A percentile compares a stretch with the other conserved stretches of the same genome.
phyloP scores from a whole-genome alignment of 2,113 vertebrate genomes.

The Toxotes jaculatrix region DNA sequence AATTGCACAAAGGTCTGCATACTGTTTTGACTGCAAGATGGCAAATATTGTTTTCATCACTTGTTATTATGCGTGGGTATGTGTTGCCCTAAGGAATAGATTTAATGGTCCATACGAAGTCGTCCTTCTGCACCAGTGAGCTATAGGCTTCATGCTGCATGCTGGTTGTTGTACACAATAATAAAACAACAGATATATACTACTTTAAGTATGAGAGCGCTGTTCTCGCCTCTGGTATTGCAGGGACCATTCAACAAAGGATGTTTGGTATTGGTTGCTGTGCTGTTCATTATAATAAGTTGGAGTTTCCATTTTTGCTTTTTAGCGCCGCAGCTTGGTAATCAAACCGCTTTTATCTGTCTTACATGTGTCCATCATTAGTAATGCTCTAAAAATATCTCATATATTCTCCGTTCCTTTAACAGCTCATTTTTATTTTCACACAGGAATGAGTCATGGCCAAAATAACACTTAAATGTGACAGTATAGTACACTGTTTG shows the following conservation, averaged over 20 bases:
- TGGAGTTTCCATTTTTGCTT: not conserved
- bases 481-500: not conserved
- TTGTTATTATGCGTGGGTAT: conserved; percentile 48
- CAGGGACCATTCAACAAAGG: not conserved
- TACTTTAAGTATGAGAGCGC: conserved; percentile 10
- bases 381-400: too few relatives aligned
- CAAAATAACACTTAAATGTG: too few relatives aligned
- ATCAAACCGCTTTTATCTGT: not conserved
- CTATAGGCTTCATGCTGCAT: conserved; percentile 30
- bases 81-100: conserved; percentile 19
- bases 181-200: conserved; percentile 46
- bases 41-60: conserved; percentile 51
- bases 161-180: conserved; percentile 44
- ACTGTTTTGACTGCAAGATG: conserved; percentile 40
- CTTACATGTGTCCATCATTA: not conserved
- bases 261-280: not conserved
- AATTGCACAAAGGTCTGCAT: conserved; percentile 57
- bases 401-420: too few relatives aligned
- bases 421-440: too few relatives aligned
- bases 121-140: conserved; percentile 57
- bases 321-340: not conserved
- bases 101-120: conserved; percentile 42
- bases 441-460: too few relatives aligned
- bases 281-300: not conserved
- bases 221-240: conserved; percentile 11